Percentiles rank a stretch among this genome's conserved stretches.
These are phyloP conservation scores for Muscicapa comitata DNA, from an alignment of 2,797 vertebrate genomes.

Conservation along the genomic window DNA sequence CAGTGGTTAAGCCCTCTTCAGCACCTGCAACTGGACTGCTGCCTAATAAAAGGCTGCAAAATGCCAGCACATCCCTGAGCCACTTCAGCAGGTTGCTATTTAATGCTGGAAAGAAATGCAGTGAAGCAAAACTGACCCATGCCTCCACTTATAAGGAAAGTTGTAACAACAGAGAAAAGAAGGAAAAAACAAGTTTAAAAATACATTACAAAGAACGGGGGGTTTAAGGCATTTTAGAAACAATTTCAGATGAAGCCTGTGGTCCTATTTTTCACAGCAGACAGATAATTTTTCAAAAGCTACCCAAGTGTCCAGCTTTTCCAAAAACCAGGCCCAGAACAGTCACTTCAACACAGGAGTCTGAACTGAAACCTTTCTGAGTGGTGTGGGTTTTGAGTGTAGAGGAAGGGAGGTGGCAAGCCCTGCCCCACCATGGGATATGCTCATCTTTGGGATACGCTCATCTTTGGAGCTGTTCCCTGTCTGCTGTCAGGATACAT, in stretches of 20 bases:
- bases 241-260: not conserved
- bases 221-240: not conserved
- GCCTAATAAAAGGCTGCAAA: constrained; percentile 45
- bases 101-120: not conserved
- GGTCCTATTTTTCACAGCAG: not conserved
- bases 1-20: not conserved
- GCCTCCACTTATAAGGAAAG: not conserved
- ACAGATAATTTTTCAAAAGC: not conserved
- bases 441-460: not conserved
- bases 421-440: not conserved
- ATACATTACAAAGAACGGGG: not conserved
- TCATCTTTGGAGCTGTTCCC: not conserved
- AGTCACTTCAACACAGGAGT: not conserved
- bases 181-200: not conserved
- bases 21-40: not conserved
- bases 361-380: not conserved
- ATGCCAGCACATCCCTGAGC: constrained; percentile 21
- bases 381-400: not conserved
- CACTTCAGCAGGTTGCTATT: not conserved
- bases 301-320: not conserved
- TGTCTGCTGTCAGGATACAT: not conserved
- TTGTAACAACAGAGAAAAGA: not conserved
- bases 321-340: not conserved
- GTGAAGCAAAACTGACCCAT: not conserved
- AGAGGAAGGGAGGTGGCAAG: not conserved